These are phyloP conservation scores for Aix galericulata DNA, from an alignment of 2,113 vertebrate species.

Conservation along the genomic window DNA sequence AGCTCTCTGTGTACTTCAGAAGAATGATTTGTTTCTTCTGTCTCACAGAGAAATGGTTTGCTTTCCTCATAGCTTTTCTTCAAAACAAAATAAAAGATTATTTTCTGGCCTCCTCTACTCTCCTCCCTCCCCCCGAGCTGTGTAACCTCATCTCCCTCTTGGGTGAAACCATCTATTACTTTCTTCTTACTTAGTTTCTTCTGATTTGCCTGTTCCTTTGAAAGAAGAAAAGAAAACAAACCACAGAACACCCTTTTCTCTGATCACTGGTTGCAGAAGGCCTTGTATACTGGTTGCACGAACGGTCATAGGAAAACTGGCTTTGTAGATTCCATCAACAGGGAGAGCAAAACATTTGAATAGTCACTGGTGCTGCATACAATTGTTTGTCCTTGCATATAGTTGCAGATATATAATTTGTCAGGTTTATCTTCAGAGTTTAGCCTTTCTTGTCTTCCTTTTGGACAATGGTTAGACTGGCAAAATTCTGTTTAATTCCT, in stretches of 20 bases:
- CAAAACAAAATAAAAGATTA: background rate
- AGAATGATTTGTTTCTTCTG: background rate
- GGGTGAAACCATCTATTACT: background rate
- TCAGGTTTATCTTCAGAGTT: background rate
- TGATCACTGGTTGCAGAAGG: background rate
- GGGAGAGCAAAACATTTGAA: background rate
- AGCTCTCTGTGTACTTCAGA: background rate
- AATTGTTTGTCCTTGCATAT: background rate
- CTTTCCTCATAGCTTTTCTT: background rate
- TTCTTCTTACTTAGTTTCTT: background rate
- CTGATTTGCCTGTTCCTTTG: background rate
- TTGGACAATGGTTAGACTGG: background rate
- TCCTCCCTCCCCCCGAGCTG: rapidly evolving
- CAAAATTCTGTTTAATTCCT: background rate
- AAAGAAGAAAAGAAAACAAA: rapidly evolving
- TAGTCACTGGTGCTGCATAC: background rate
- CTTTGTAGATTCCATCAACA: background rate
- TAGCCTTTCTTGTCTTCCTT: background rate
- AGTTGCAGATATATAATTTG: background rate
- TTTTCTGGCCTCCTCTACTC: background rate
- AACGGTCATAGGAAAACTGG: background rate
- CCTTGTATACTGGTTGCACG: background rate
- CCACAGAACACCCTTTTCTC: background rate
- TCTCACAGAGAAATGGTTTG: background rate
- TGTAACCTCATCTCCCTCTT: background rate